Evolutionary conservation across 2,797 vertebrate genomes (phyloP), one percentile per base, ranked within the genome.

Genomic region (Cossypha caffra): DNA sequence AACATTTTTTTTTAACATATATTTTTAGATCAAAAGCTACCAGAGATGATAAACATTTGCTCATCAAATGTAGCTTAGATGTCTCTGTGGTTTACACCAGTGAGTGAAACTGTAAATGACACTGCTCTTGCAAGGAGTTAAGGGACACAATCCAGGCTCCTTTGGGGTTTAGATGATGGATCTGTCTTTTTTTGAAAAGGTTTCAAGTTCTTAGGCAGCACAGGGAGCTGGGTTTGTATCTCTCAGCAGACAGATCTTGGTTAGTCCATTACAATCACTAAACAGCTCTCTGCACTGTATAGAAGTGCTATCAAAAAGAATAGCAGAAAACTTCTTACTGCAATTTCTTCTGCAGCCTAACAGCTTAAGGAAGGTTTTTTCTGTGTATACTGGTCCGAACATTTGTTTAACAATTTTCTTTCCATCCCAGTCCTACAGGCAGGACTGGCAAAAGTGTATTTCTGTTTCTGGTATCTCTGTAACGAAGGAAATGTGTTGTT

Each of bases 1-100:
- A 87, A 23, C 20, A 3, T 14, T 54, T 78, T 68, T 67, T 68
- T 67, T 37, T 5, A 47, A 26, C 24, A 19, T 45, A 4, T 85
- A 57, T 89, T 79, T 95, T 83, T 86, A 89, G 81, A 93, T 91
- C 84, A 90, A 77, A 89, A 88, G 42, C 57, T 77, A 54, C 6
- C 25, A 23, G 74, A 54, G 33, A 52, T 76, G n/a, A 73, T 42
- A 55, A 92, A 59, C 29, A 37, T 20, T 86, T 86, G 42, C 61
- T 92, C 48, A 71, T 71, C 52, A 79, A 51, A 76, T 61, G 19
- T 20, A 50, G 40, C 31, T 87, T 43, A 59, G 38, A 31, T 45
- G 21, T 63, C 38, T 95, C 66, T 1, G 5, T 0, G 5, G 45
- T 50, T 52, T 29, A 69, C 13, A 52, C 5, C 28, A 31, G 43